Conservation (phyloP, 2,888 invertebrate species). For the Drosophila mimetica region DNA sequence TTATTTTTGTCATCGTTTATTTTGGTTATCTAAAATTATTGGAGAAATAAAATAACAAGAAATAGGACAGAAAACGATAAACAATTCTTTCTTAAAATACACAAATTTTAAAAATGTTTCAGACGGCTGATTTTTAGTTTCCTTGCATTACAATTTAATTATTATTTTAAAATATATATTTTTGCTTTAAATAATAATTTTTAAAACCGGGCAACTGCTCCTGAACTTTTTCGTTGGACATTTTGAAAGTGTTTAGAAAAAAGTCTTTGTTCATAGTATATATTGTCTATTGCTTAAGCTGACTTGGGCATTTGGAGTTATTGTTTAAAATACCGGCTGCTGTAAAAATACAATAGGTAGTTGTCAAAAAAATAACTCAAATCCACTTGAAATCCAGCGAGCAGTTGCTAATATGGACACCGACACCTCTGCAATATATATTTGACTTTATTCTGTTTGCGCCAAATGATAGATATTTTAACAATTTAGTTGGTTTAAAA, state of each 20-base stretch:
- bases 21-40: slow-evolving; percentile 48
- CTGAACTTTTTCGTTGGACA: slow-evolving; percentile 18
- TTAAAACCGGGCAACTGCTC: slow-evolving; percentile 59
- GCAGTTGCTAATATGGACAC: slow-evolving; percentile 63
- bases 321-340: slow-evolving; percentile 17
- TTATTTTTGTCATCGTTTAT: slow-evolving; percentile 45
- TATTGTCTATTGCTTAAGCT: slow-evolving; percentile 27
- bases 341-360: slow-evolving; percentile 13
- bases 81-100: slow-evolving; percentile 46
- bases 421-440: slow-evolving; percentile 55
- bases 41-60: slow-evolving; percentile 49
- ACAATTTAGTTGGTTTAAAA: slow-evolving; percentile 63
- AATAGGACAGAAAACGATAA: slow-evolving; percentile 65
- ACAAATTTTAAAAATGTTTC: slow-evolving; percentile 48
- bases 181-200: slow-evolving; percentile 27
- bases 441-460: slow-evolving; percentile 11
- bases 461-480: slow-evolving; percentile 46
- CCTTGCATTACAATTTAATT: slow-evolving; percentile 17
- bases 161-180: slow-evolving; percentile 43
- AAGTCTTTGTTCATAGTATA: slow-evolving; percentile 30
- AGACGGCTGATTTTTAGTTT: slow-evolving; percentile 40
- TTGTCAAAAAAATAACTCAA: slow-evolving; percentile 4
- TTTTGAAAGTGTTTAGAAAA: slow-evolving; percentile 2
- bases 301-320: slow-evolving; percentile 34
- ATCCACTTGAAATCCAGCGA: slow-evolving; percentile 27